Evolutionary conservation across 1,140 invertebrate genomes (phyloP).

Genomic region (Ceratosolen fusciceps): DNA sequence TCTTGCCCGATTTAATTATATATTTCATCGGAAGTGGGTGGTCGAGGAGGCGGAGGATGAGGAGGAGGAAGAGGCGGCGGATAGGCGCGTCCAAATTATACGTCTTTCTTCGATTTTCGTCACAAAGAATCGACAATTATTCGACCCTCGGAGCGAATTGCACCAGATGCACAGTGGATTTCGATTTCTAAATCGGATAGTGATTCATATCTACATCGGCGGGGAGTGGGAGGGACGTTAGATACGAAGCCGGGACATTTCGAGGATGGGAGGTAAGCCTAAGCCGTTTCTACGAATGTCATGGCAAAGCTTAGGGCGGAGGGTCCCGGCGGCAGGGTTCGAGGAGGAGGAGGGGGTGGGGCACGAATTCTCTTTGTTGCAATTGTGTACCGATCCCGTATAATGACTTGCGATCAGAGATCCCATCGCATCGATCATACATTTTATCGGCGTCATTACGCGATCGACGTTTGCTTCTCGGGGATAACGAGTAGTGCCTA

Average conservation of each 20-base stretch:
- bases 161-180: background rate
- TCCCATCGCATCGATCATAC: slow-evolving; percentile 33
- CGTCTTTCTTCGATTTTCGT: background rate
- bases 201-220: background rate
- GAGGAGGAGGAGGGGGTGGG: too few species aligned
- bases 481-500: too few species aligned
- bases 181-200: background rate
- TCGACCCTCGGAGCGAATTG: too few species aligned
- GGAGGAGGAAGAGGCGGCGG: background rate
- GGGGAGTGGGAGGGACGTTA: too few species aligned
- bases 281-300: slow-evolving; percentile 10
- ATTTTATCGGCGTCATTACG: slow-evolving; percentile 38
- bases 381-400: background rate
- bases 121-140: background rate
- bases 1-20: too few species aligned
- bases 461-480: slow-evolving; percentile 18
- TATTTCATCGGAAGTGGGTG: too few species aligned
- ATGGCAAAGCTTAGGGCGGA: background rate
- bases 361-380: slow-evolving; percentile 35
- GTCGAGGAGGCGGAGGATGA: too few species aligned
- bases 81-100: background rate
- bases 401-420: slow-evolving; percentile 11
- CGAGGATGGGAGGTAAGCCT: background rate
- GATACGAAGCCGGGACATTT: background rate
- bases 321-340: too few species aligned